phyloP scores from a whole-genome alignment of 2,797 vertebrate genomes.

The Sphaeramia orbicularis region DNA sequence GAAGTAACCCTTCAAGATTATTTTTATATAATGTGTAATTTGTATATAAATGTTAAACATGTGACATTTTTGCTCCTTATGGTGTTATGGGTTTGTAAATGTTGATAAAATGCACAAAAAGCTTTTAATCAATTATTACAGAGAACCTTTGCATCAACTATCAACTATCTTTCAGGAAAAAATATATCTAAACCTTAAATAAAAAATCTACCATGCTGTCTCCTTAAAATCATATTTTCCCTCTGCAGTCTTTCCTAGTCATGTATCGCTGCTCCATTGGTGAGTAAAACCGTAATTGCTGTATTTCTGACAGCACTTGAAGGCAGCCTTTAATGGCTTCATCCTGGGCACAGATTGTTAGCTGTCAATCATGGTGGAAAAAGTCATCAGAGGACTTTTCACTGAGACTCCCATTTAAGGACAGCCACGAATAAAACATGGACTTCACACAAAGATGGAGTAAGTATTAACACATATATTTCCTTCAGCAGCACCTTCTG shows the following conservation, averaged over 20 bases:
- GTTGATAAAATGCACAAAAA: too few species aligned
- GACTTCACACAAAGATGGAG: neutral
- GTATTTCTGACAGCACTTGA: conserved; percentile 38
- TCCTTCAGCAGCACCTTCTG: too few species aligned
- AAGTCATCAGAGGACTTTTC: conserved; percentile 39
- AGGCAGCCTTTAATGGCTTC: conserved; percentile 16
- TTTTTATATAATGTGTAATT: too few species aligned
- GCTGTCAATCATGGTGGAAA: conserved; percentile 53
- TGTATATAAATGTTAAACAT: too few species aligned
- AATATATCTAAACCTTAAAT: neutral
- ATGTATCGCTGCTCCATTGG: conserved; percentile 18
- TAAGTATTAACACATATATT: neutral
- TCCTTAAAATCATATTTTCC: conserved; percentile 2
- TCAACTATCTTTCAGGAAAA: too few species aligned
- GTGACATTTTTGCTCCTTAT: too few species aligned
- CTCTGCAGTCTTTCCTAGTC: neutral
- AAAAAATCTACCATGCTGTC: neutral
- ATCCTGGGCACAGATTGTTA: conserved; percentile 25
- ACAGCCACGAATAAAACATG: conserved; percentile 4
- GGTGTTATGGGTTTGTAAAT: too few species aligned
- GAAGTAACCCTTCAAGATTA: too few species aligned
- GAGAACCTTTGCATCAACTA: too few species aligned
- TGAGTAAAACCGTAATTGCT: conserved; percentile 36
- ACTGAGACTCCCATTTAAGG: conserved; percentile 24
- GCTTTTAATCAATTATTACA: too few species aligned